Conservation (phyloP, 2,113 vertebrate genomes). For the Sialia sialis region DNA sequence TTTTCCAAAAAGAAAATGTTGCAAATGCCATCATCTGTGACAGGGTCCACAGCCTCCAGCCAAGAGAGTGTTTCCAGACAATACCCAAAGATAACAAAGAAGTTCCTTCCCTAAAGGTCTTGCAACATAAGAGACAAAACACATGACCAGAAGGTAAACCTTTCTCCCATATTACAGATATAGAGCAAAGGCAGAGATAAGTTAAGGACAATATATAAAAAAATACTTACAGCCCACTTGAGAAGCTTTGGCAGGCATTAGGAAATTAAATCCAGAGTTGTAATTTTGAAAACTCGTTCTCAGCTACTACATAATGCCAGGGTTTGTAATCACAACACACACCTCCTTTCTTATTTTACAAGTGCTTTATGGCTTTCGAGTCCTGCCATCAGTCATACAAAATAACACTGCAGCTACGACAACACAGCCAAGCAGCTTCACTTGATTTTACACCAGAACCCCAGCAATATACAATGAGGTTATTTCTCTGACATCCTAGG, state of each 20-base stretch:
- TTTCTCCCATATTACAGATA: not conserved
- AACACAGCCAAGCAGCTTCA: not conserved
- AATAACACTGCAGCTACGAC: not conserved
- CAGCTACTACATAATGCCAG: not conserved
- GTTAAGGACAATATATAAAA: not conserved
- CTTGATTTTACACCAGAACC: not conserved
- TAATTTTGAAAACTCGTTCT: not conserved
- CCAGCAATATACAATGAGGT: not conserved
- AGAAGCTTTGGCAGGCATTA: not conserved
- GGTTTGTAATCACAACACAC: not conserved
- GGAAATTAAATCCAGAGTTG: not conserved
- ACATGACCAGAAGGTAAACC: not conserved
- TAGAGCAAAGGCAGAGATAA: not conserved
- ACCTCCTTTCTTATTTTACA: not conserved
- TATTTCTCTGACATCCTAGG: not conserved
- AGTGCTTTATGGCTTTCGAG: not conserved
- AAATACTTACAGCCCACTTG: not conserved
- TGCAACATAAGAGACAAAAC: not conserved
- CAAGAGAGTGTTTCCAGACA: not conserved
- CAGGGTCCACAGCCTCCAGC: not conserved
- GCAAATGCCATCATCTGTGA: not conserved
- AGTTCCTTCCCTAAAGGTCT: not conserved
- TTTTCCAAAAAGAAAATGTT: not conserved
- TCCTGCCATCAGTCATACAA: not conserved
- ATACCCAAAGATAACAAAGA: accelerated